Evolutionary conservation across 2,113 vertebrate species (phyloP), one percentile per base, ranked within the genome.

Genomic region (Oophaga pumilio): DNA sequence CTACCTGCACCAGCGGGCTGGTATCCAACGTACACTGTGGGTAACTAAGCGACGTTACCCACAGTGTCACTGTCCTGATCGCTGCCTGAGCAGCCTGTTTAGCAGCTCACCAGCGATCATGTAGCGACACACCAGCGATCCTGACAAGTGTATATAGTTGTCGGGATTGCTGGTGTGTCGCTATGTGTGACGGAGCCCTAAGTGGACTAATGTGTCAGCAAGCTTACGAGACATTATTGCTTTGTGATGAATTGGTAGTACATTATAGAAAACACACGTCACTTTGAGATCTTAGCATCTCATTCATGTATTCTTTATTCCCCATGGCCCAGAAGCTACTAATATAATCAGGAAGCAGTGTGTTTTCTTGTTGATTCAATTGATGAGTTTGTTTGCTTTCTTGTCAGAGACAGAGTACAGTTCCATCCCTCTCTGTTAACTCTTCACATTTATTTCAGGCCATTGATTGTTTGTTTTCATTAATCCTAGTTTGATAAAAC

Each of bases 391-490:
- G 6, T 87, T 88, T 59, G 33, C 90, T 90, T 85, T 84, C 43
- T 20, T 84, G 89, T 87, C 64, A 43, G 59, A 20, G 66, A 62
- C 26, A 64, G 14, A 77, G 0, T 74, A 20, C 53, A 4, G 73
- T 2, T 0, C 64, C 73, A 69, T 26, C 87, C 86, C 85, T 82
- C 24, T 89, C 15, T 8, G 56, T 87, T 50, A 85, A 82, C 78
- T 89, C 81, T 84, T 88, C 69, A 56, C 81, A 53, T 85, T 89
- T 84, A 81, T 85, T 90, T 87, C 76, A 18, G 60, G 24, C 53
- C 68, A 85, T 88, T 85, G 88, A 82, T 82, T 90, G 53, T 87
- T 43, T 88, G 73, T 52, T 73, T 82, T 79, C 82, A 87, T 71
- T 85, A 87, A 87, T 82, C 62, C 71, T 59, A n/a, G 0, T 66